Conservation (phyloP, 2,113 vertebrate species). For the Chloebia gouldiae region DNA sequence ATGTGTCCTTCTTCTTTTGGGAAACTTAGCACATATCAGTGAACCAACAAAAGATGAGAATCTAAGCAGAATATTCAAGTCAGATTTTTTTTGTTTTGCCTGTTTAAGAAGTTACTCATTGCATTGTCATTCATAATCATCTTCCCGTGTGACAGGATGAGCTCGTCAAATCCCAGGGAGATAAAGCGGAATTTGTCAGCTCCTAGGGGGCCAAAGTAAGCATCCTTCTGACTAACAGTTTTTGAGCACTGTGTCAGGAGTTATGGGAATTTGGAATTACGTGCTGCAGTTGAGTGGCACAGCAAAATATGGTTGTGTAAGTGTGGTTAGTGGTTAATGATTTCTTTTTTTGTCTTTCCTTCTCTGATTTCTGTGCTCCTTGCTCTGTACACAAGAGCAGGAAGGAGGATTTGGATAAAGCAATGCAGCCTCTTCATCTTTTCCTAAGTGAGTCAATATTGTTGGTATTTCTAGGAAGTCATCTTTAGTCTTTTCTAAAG, state of each 20-base stretch:
- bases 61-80: background rate
- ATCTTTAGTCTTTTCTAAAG: background rate
- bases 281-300: background rate
- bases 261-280: background rate
- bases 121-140: slow-evolving; percentile 6
- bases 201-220: slow-evolving; percentile 23
- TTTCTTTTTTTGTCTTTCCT: background rate
- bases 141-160: slow-evolving; percentile 36
- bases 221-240: slow-evolving; percentile 41
- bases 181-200: slow-evolving; percentile 32
- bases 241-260: background rate
- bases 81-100: background rate
- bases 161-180: background rate
- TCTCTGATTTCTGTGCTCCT: background rate
- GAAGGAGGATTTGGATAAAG: background rate
- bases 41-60: background rate
- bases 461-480: background rate
- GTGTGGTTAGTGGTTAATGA: background rate
- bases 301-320: slow-evolving; percentile 8
- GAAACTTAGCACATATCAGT: background rate
- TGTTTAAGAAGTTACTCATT: slow-evolving; percentile 6
- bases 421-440: background rate
- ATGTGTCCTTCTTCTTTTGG: background rate
- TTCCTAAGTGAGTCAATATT: background rate
- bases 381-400: background rate